Evolutionary conservation across 2,113 vertebrate genomes (phyloP), one percentile per base, ranked within the genome.

Genomic region (Oncorhynchus mykiss): DNA sequence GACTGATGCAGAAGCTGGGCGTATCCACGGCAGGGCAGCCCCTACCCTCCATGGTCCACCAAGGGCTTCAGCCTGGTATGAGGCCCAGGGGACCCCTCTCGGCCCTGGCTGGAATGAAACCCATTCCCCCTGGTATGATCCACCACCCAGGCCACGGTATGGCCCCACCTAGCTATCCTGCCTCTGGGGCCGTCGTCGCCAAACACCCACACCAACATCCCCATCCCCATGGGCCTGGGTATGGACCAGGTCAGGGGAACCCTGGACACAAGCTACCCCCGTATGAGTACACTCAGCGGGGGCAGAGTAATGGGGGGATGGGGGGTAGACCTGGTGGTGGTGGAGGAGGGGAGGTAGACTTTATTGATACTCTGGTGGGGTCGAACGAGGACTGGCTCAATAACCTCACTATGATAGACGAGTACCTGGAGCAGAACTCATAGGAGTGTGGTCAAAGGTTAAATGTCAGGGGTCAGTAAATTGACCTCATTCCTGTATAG

Each of bases 351-450:
- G 94, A 95, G 78, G 84, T 92, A 0, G 94, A 94, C 87, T 94
- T 95, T 88, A 91, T 92, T 22, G 94, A 96, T 66, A 91, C 89
- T 31, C 89, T 95, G 70, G 91, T 95, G 89, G 90, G 87, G 85
- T 89, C 88, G 0, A 92, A 92, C 1, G 94, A 95, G 86, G 93
- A 95, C 89, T 96, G 95, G 95, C 80, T 95, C 74, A 94, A 93
- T 85, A 91, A 93, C 87, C 91, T 96, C 84, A 94, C 93, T 84
- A 92, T 95, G 92, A 94, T 96, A 31, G 93, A 95, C 64, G 94
- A 95, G 88, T 94, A 95, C 93, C 86, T 96, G 83, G 94, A 94
- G 82, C 93, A 95, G 87, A 94, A 94, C 1, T 68, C 92, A 74
- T 90, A 87, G 76, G n/a, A 57, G 59, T 31, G 48, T 29, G 73